A percentile compares a stretch with the other conserved stretches of the same genome.
Conservation (phyloP, 2,797 vertebrate genomes). For the Knipowitschia caucasica region DNA sequence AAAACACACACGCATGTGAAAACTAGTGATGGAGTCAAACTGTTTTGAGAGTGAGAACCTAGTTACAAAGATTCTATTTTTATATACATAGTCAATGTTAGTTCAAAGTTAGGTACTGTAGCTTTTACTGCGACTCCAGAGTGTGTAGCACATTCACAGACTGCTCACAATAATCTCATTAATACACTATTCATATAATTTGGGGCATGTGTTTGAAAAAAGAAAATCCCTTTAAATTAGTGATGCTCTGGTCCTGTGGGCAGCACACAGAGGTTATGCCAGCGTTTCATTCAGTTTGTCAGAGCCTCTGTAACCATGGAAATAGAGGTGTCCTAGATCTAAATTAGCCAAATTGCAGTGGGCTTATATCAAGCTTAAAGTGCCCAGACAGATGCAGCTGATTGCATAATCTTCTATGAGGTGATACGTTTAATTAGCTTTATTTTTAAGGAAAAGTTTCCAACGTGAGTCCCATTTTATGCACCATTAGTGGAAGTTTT, state of each 20-base stretch:
- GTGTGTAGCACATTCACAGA: not conserved
- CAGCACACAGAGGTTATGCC: constrained; percentile 4
- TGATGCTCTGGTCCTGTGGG: constrained; percentile 6
- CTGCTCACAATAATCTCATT: not conserved
- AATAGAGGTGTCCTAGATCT: constrained; percentile 10
- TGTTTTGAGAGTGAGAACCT: no score
- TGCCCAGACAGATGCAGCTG: constrained; percentile 6
- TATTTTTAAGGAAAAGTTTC: constrained; percentile 4
- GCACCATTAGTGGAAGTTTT: not conserved
- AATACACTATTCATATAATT: constrained; percentile 1
- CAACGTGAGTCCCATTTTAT: not conserved
- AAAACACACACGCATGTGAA: no score
- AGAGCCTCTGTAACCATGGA: constrained; percentile 7
- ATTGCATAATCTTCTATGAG: constrained; percentile 6
- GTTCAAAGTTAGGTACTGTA: no score
- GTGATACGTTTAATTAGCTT: constrained; percentile 15
- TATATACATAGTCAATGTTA: no score
- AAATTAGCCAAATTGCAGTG: constrained; percentile 7
- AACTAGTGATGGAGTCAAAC: no score
- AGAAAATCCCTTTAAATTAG: constrained; percentile 3
- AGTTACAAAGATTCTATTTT: no score
- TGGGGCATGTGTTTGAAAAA: constrained; percentile 1
- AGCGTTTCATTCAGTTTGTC: not conserved
- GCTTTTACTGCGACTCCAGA: not conserved
- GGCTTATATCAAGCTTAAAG: constrained; percentile 7